Percentiles rank a stretch among this genome's conserved stretches.
These are phyloP conservation scores for Idaea aversata DNA, from an alignment of 2,888 invertebrate species.

Conservation along the genomic window DNA sequence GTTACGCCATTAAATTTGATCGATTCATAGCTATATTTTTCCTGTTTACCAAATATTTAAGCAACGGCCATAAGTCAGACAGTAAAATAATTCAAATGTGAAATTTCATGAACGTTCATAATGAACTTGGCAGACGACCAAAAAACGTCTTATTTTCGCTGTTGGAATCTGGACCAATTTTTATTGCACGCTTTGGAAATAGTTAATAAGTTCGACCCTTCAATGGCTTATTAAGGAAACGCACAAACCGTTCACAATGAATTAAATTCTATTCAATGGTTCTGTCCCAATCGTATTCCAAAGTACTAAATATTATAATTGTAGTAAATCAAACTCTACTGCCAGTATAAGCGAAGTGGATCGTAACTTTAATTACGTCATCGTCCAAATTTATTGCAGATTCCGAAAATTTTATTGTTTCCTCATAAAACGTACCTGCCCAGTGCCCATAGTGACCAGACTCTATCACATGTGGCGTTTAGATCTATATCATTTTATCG, in stretches of 20 bases:
- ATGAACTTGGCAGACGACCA: conserved; percentile 80
- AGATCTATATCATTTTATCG: conserved; percentile 56
- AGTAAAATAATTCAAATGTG: conserved; percentile 81
- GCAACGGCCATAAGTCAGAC: conserved; percentile 80
- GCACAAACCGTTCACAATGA: conserved; percentile 15
- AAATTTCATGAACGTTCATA: conserved; percentile 81
- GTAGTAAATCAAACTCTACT: conserved; percentile 46
- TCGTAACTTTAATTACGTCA: conserved; percentile 53
- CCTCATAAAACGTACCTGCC: conserved; percentile 49
- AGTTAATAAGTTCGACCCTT: conserved; percentile 61
- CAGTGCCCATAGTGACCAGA: conserved; percentile 39
- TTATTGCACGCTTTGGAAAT: conserved; percentile 77
- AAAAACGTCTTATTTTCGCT: conserved; percentile 81
- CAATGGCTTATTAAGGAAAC: conserved; percentile 56
- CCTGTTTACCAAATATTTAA: conserved; percentile 81
- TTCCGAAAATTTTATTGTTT: conserved; percentile 59
- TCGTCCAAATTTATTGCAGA: conserved; percentile 61
- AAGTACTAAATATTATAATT: conserved; percentile 31
- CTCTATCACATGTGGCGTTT: conserved; percentile 59
- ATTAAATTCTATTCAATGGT: conserved; percentile 34
- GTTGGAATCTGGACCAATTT: conserved; percentile 79
- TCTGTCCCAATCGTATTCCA: conserved; percentile 34
- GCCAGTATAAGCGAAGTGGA: conserved; percentile 37
- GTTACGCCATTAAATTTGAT: conserved; percentile 75
- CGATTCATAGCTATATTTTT: conserved; percentile 78